phyloP scores from a whole-genome alignment of 1,140 invertebrate genomes.

The Polypedilum vanderplanki region DNA sequence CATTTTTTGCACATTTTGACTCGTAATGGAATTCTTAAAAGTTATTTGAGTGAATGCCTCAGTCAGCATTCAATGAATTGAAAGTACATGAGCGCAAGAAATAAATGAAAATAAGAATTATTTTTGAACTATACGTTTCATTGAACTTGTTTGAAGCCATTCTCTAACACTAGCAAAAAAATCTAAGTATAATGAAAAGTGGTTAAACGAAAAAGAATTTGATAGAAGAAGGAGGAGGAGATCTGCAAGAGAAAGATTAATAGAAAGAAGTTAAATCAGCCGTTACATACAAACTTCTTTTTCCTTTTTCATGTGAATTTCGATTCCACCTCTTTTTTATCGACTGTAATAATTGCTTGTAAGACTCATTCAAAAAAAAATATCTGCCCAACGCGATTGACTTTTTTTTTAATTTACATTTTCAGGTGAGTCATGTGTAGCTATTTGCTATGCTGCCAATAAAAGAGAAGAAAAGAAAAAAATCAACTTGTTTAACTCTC shows the following conservation, averaged over 20 bases:
- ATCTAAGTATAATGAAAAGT: too few relatives aligned
- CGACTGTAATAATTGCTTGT: too few relatives aligned
- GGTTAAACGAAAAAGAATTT: not conserved
- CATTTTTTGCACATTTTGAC: constrained; percentile 10
- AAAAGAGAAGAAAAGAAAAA: too few relatives aligned
- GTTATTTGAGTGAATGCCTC: constrained; percentile 6
- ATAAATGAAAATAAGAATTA: constrained; percentile 13
- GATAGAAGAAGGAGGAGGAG: not conserved
- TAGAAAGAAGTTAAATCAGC: constrained; percentile 5
- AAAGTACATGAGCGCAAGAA: constrained; percentile 17
- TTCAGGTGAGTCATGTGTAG: too few relatives aligned
- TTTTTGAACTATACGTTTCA: constrained; percentile 13
- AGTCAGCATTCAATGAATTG: not conserved
- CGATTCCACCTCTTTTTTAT: too few relatives aligned
- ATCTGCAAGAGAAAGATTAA: not conserved
- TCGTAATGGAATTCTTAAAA: constrained; percentile 19
- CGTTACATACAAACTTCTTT: not conserved
- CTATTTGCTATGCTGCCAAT: too few relatives aligned
- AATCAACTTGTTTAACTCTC: too few relatives aligned
- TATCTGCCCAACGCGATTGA: too few relatives aligned
- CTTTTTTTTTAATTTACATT: too few relatives aligned
- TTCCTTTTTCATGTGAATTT: too few relatives aligned
- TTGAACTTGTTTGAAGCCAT: not conserved
- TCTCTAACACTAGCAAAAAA: not conserved
- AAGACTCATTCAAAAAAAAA: too few relatives aligned